Evolutionary conservation across 2,797 vertebrate genomes (phyloP).

Genomic region (Discoglossus pictus): DNA sequence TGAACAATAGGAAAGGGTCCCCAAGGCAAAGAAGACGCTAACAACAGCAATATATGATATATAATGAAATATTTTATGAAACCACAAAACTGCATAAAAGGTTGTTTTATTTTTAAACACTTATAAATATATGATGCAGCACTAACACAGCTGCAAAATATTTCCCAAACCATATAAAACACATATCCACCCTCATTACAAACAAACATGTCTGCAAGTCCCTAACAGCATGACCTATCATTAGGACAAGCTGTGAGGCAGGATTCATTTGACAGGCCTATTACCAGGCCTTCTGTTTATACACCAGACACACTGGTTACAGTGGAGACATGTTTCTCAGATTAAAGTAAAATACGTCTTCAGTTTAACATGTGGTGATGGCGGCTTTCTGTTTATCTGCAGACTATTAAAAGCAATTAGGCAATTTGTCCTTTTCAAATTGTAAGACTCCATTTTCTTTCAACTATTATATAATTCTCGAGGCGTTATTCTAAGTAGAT

Average conservation of each 20-base stretch:
- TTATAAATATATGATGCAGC: not conserved
- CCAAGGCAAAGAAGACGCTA: no score
- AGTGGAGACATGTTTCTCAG: not conserved
- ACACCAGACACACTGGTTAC: conserved; percentile 6
- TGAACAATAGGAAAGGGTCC: no score
- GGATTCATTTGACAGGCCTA: conserved; percentile 17
- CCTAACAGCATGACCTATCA: conserved; percentile 3
- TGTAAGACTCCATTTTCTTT: conserved; percentile 13
- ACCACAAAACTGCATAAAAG: no score
- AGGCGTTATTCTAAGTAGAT: not conserved
- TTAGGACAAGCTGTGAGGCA: conserved; percentile 2
- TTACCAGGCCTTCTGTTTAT: conserved; percentile 25
- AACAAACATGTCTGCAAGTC: not conserved
- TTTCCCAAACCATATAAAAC: no score
- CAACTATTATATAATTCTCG: not conserved
- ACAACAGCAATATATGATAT: no score
- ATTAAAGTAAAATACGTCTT: conserved; percentile 14
- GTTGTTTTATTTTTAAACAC: not conserved
- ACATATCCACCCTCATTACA: not conserved
- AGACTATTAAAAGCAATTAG: conserved; percentile 42
- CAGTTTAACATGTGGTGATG: conserved; percentile 25
- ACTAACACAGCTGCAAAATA: not conserved
- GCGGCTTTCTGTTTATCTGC: conserved; percentile 6
- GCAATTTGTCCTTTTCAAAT: conserved; percentile 24
- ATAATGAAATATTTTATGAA: no score